phyloP scores from a whole-genome alignment of 2,797 vertebrate species.

The Karalla daura region DNA sequence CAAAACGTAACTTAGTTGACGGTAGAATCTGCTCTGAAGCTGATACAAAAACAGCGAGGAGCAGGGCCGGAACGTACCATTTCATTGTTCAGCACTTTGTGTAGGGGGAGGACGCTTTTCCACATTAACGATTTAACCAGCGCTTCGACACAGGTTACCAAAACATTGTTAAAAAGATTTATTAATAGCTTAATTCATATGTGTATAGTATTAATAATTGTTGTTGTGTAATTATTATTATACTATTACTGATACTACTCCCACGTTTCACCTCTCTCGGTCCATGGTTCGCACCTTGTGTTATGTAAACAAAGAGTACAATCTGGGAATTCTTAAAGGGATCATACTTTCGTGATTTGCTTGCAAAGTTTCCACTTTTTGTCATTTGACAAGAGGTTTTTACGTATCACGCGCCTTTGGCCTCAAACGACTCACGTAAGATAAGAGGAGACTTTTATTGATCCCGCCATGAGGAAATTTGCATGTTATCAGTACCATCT shows the following conservation, averaged over 20 bases:
- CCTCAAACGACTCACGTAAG: background rate
- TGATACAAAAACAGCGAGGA: slow-evolving; percentile 82
- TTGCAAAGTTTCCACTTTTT: slow-evolving; percentile 42
- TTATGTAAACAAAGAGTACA: slow-evolving; percentile 99
- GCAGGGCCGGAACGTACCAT: slow-evolving; percentile 83
- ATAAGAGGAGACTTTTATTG: too few relatives aligned
- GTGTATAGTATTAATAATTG: too few relatives aligned
- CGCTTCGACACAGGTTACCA: accelerated
- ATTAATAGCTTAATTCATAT: accelerated
- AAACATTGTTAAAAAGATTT: background rate
- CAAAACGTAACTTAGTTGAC: slow-evolving; percentile 79
- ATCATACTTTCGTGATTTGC: slow-evolving; percentile 50
- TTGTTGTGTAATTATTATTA: accelerated
- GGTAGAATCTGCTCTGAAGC: slow-evolving; percentile 78
- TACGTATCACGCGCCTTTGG: background rate
- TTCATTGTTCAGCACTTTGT: slow-evolving; percentile 72
- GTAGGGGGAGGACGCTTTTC: slow-evolving; percentile 45
- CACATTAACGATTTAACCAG: background rate
- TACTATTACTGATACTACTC: background rate
- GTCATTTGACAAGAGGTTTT: background rate
- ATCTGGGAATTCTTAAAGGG: slow-evolving; percentile 89
- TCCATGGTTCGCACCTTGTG: slow-evolving; percentile 72
- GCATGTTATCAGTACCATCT: too few relatives aligned
- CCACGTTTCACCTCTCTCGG: slow-evolving; percentile 7
- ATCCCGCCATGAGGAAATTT: too few relatives aligned